Evolutionary conservation across 1,140 invertebrate species (phyloP), one percentile per base, ranked within the genome.

Genomic region (Nasonia longicornis): DNA sequence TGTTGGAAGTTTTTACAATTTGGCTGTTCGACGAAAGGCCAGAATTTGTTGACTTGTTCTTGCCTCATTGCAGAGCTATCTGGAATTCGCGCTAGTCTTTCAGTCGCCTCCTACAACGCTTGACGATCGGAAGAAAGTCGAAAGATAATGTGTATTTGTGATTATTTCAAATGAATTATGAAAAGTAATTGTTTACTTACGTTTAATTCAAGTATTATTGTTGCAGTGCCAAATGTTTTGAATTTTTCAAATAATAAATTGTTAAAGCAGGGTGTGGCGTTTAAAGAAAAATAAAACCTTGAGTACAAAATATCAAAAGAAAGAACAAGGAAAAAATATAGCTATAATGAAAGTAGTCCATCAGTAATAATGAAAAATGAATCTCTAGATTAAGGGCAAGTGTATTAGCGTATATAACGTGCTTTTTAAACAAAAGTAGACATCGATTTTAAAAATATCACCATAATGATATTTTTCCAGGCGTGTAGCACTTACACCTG

Each of bases 21-120:
- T 79, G 78, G 79, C 66, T 73, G 10, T 80, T 79, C 14, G n/a
- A n/a, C 66, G 42, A 6, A 70, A 79, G 26, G 66, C 64, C 70
- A 76, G 75, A 83, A 85, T 85, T 87, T 81, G 87, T 85, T 83
- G 73, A 87, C 81, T 80, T 79, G 71, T 85, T 88, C 84, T 87
- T 86, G 85, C 83, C 85, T 86, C 82, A 83, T 67, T 84, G 83
- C 86, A 84, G 81, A 86, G 80, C 70, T 52, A 79, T 88, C 83
- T 83, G 85, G 79, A 85, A 85, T 85, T 85, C 84, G 84, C 85
- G 86, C 82, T 85, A 84, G 80, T 81, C 58, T 83, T 48, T 78
- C 22, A 71, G 48, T 58, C 22, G 66, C 76, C 71, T 82, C 16
- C 8, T 64, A 26, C 1, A 69, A 58, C 3, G 38, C 64, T 71